phyloP scores from a whole-genome alignment of 2,797 vertebrate genomes.

The Lindbergichthys nudifrons region DNA sequence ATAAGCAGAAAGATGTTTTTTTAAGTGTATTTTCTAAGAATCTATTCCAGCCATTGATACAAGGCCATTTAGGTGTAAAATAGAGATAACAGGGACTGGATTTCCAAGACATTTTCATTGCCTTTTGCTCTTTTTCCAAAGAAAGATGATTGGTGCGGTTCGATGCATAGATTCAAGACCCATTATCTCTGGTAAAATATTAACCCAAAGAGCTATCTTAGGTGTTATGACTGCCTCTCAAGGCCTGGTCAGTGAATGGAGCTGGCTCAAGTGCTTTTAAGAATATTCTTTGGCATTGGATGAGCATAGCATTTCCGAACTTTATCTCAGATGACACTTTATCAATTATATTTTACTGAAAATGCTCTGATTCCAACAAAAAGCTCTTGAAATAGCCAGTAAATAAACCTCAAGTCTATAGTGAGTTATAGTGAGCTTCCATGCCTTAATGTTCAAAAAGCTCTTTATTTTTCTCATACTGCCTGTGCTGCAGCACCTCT shows the following conservation, averaged over 20 bases:
- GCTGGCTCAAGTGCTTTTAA: background rate
- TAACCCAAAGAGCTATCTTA: background rate
- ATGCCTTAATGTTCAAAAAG: background rate
- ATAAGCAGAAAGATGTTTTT: background rate
- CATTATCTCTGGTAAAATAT: background rate
- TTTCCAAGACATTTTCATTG: background rate
- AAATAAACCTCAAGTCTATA: background rate
- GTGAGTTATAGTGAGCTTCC: background rate
- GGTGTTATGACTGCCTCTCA: background rate
- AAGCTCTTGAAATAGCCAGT: background rate
- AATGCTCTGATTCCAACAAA: background rate
- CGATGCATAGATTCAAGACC: background rate
- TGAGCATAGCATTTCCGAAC: background rate
- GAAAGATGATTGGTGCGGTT: background rate
- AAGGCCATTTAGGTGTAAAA: background rate
- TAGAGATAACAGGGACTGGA: background rate
- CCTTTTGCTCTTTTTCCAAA: background rate
- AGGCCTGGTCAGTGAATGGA: background rate
- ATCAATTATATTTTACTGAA: background rate
- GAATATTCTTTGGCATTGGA: background rate
- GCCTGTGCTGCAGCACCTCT: no score
- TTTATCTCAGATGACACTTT: background rate
- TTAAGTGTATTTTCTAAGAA: background rate
- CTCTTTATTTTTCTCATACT: no score
- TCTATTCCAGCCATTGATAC: background rate